Base-by-base conservation (phyloP, 2,113 vertebrate genomes). In the Pseudolaguvia tuberculata region DNA sequence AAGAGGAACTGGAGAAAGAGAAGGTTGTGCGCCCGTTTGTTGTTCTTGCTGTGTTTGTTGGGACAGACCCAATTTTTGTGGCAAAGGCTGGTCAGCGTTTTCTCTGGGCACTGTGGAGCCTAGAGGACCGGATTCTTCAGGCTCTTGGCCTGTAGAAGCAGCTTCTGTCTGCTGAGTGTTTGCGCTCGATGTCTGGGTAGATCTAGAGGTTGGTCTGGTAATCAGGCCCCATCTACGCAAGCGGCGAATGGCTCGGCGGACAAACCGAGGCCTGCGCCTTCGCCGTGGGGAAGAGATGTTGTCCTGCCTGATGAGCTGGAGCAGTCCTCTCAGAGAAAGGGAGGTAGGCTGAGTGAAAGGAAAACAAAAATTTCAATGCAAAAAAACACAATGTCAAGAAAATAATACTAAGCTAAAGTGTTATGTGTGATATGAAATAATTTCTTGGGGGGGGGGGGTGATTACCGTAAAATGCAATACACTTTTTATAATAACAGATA, bases 241-340 rank as follows among this genome's bases (percentile, higher is more conserved):
- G 35, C 94, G 91, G 0, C 93, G 92, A 2, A 93, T 84, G 0
- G 92, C 85, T 9, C 94, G 89, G 23, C 94, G 91, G 66, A 93
- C 21, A 2, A 92, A 89, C 1, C 93, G 88, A 1, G 92, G 91
- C 1, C 92, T 83, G 35, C 91, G 94, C 7, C 88, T 82, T 48
- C 92, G 91, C 62, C 88, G 89, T 0, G 88, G 83, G 14, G 88
- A 85, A 79, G 78, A 86, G 68, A 84, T 86, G 0, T 90, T 89
- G 39, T 94, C 92, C 66, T 94, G 93, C 13, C 94, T 90, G 42
- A 95, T 87, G 21, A 94, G 90, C 82, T 95, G 94, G 1, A 95
- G 88, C 27, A 95, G 90, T 31, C 93, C 93, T 62, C 94, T 90
- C 72, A 96, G 87, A 72, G 94, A 93, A 11, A 96, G 89, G 39